Evolutionary conservation across 2,113 vertebrate species (phyloP).

Genomic region (Boleophthalmus pectinirostris): DNA sequence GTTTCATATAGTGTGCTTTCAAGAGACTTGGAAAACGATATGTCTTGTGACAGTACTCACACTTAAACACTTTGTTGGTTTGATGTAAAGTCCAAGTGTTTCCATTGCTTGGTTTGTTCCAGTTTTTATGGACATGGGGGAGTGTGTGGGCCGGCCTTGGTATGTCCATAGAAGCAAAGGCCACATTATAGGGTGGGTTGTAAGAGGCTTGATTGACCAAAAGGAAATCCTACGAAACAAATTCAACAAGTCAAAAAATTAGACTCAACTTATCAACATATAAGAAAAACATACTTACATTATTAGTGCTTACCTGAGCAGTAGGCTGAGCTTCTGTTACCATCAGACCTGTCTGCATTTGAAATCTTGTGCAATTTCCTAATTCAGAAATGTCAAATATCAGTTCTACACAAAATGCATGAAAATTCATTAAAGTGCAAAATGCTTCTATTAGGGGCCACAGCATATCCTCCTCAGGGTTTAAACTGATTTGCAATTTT

Average conservation of each 20-base stretch:
- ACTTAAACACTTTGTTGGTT: background rate
- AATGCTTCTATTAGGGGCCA: background rate
- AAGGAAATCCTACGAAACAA: background rate
- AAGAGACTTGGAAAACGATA: background rate
- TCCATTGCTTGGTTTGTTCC: background rate
- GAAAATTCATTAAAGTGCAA: background rate
- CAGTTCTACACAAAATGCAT: slow-evolving; percentile 1
- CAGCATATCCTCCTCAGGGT: background rate
- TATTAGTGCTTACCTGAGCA: background rate
- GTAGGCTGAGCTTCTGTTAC: background rate
- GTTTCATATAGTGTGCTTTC: slow-evolving; percentile 1
- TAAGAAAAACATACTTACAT: background rate
- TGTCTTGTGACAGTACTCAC: background rate
- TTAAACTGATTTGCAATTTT: background rate
- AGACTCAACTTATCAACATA: background rate
- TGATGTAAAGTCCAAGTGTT: background rate
- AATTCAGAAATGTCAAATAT: slow-evolving; percentile 13
- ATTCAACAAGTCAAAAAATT: background rate
- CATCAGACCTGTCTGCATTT: slow-evolving; percentile 4
- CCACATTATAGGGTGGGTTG: background rate
- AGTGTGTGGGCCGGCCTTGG: background rate
- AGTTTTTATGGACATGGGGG: background rate
- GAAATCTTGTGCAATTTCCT: slow-evolving; percentile 2
- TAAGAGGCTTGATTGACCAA: background rate
- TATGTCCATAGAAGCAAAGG: background rate